Evolutionary conservation across 2,113 vertebrate genomes (phyloP), one percentile per base, ranked within the genome.

Genomic region (Pelobates fuscus): DNA sequence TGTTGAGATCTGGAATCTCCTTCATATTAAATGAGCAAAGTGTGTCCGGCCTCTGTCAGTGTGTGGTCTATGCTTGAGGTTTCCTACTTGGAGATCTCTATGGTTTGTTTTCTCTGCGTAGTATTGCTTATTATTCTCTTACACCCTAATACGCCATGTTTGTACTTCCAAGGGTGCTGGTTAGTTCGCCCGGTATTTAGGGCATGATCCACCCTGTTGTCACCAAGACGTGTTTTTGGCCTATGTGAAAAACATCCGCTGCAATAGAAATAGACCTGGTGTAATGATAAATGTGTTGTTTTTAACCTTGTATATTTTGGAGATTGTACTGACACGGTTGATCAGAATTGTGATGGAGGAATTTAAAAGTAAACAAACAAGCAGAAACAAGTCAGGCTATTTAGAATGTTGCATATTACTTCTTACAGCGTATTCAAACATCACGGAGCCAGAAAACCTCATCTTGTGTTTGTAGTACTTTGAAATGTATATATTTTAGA

Each of bases 321-420:
- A 55, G 37, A 52, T 52, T 46, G 23, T 12, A n/a, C 55, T 32
- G 73, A 67, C 55, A 68, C 46, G 73, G 55, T 60, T 68, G 73
- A 72, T 72, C 43, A 63, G 59, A 43, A 54, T 63, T 63, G 59
- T 62, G 44, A 59, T n/a, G 20, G 21, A 76, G 73, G 73, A 68
- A 76, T 76, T 76, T 68, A 37, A 61, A 68, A 30, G 73, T 76
- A 76, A 76, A 76, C 73, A 76, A 76, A 66, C 73, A 76, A 76
- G 73, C 64, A 32, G 55, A 20, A 25, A 76, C 73, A 61, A 66
- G 73, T 60, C 27, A 30, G 73, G 73, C 29, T 24, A 61, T 59
- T 68, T 60, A 32, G 55, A 17, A 23, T 70, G 24, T n/a, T 37
- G 7, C 17, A 43, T 49, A 55, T 68, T 54, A 29, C 12, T 29